These are phyloP conservation scores for Pitta sordida DNA, from an alignment of 2,113 vertebrate species.

Conservation along the genomic window DNA sequence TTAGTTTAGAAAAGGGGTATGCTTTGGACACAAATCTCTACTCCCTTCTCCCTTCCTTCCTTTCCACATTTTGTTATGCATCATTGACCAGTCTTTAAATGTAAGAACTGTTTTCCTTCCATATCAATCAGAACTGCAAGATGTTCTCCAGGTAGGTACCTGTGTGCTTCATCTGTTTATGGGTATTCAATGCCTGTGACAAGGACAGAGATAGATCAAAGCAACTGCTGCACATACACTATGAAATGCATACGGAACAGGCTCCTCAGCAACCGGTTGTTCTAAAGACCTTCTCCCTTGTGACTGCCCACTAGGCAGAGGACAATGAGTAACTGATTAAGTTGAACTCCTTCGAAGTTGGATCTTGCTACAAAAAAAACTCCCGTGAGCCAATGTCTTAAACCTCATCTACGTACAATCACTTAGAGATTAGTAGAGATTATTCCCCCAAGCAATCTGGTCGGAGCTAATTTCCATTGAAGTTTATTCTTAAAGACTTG, in stretches of 20 bases:
- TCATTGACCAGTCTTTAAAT: neutral
- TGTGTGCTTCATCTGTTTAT: neutral
- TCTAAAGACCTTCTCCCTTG: neutral
- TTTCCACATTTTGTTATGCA: neutral
- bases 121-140: neutral
- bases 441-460: neutral
- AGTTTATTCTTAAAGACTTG: neutral
- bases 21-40: neutral
- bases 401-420: neutral
- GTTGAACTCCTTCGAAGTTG: neutral
- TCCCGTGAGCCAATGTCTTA: neutral
- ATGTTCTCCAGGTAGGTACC: neutral
- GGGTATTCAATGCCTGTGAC: neutral
- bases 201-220: neutral
- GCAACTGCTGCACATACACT: accelerated
- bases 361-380: neutral
- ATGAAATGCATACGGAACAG: accelerated
- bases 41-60: neutral
- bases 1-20: neutral
- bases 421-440: neutral
- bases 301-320: neutral
- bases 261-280: neutral
- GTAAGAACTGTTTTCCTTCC: neutral
- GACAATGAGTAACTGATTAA: neutral
- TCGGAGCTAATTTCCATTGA: neutral